A percentile compares a stretch with the other conserved stretches of the same genome.
Evolutionary conservation across 2,113 vertebrate genomes (phyloP).

Genomic region (Chlamydotis undulata): DNA sequence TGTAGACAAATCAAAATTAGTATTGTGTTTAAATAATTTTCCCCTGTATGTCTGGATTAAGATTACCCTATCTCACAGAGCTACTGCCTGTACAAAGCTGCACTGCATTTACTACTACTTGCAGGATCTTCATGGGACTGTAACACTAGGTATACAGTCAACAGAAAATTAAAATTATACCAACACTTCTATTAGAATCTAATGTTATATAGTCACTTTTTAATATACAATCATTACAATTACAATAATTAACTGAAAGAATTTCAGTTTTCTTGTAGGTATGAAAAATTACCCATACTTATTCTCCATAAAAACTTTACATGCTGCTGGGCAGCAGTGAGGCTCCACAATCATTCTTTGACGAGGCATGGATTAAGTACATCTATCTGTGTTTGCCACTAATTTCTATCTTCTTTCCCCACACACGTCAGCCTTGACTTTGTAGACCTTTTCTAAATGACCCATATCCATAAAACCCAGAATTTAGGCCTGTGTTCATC

Average conservation of each 20-base stretch:
- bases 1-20: neutral
- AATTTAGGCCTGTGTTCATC: neutral
- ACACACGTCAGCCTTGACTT: neutral
- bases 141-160: neutral
- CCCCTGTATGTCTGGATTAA: neutral
- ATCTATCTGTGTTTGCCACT: neutral
- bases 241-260: neutral
- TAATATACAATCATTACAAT: neutral
- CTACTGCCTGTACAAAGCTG: neutral
- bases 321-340: neutral
- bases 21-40: neutral
- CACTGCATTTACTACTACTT: neutral
- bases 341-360: neutral
- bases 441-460: neutral
- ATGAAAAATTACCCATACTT: neutral
- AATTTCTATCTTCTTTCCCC: too few species aligned
- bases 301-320: neutral
- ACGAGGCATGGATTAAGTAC: fast-evolving
- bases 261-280: neutral
- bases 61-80: neutral
- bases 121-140: neutral
- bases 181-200: neutral
- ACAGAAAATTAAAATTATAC: neutral
- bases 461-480: neutral
- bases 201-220: neutral